phyloP scores from a whole-genome alignment of 2,888 invertebrate species.

The Blera fallax region DNA sequence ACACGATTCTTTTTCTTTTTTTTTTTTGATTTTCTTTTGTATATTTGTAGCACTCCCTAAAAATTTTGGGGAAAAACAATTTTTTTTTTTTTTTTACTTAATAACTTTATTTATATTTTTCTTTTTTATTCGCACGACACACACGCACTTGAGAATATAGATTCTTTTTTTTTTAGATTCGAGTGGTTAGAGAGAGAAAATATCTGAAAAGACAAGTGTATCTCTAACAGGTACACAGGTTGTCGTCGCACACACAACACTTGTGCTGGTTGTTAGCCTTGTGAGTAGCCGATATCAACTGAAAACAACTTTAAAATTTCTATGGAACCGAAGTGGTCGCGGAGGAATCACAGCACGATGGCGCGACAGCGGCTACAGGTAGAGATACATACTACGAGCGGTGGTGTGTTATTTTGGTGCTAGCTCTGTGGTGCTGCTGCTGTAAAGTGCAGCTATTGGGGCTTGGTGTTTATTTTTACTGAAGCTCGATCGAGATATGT shows the following conservation, averaged over 20 bases:
- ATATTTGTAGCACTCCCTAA: slow-evolving; percentile 48
- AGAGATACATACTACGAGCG: slow-evolving; percentile 45
- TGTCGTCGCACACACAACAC: slow-evolving; percentile 50
- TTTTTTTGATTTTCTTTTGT: slow-evolving; percentile 47
- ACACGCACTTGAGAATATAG: slow-evolving; percentile 29
- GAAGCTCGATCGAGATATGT: slow-evolving; percentile 65
- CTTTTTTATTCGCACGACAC: slow-evolving; percentile 58
- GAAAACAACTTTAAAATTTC: slow-evolving; percentile 82
- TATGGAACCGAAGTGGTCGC: slow-evolving; percentile 77
- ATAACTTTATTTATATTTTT: slow-evolving; percentile 35
- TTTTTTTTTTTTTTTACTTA: slow-evolving; percentile 8
- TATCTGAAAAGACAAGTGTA: slow-evolving; percentile 58
- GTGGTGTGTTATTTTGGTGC: slow-evolving; percentile 44
- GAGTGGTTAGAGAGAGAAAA: slow-evolving; percentile 26
- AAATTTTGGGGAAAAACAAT: slow-evolving; percentile 28
- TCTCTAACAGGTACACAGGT: slow-evolving; percentile 51
- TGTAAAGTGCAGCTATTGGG: slow-evolving; percentile 61
- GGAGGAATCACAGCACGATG: slow-evolving; percentile 73
- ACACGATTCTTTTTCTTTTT: slow-evolving; percentile 38
- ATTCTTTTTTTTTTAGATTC: slow-evolving; percentile 6
- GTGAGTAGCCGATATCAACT: slow-evolving; percentile 82
- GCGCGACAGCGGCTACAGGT: slow-evolving; percentile 58
- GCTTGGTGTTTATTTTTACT: neutral
- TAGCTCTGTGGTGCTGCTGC: slow-evolving; percentile 35
- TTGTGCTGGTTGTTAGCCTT: slow-evolving; percentile 80